A percentile compares a stretch with the other conserved stretches of the same genome.
phyloP scores from a whole-genome alignment of 2,888 invertebrate genomes.

The Ennomos fuscantarius region DNA sequence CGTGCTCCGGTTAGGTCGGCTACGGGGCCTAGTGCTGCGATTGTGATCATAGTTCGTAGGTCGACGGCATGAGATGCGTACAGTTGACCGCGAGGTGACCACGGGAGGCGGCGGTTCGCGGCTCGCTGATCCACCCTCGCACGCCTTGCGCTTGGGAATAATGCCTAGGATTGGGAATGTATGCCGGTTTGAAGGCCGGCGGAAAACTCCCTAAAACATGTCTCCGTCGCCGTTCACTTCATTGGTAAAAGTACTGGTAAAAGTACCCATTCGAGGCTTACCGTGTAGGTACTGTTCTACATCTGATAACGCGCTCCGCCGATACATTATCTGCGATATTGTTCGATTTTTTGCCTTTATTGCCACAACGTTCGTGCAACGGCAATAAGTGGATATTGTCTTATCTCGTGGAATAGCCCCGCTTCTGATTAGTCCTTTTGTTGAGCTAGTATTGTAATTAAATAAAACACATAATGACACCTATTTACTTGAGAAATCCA shows the following conservation, averaged over 20 bases:
- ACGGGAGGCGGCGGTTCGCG: conserved; percentile 38
- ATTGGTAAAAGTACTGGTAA: conserved; percentile 52
- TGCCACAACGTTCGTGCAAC: conserved; percentile 61
- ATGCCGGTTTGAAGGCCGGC: conserved; percentile 56
- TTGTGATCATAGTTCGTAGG: conserved; percentile 73
- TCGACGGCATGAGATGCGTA: conserved; percentile 65
- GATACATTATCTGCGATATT: conserved; percentile 72
- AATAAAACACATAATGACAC: conserved; percentile 14
- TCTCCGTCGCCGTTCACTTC: conserved; percentile 40
- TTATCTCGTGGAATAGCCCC: conserved; percentile 57
- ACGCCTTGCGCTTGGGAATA: conserved; percentile 54
- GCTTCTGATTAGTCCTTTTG: conserved; percentile 19
- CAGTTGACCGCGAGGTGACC: conserved; percentile 36
- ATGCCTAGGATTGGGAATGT: conserved; percentile 59
- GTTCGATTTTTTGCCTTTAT: conserved; percentile 53
- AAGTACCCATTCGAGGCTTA: conserved; percentile 43
- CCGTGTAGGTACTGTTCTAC: conserved; percentile 58
- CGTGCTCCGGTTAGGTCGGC: conserved; percentile 64
- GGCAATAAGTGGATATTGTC: conserved; percentile 60
- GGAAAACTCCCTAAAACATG: conserved; percentile 65
- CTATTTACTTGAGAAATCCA: conserved; percentile 14
- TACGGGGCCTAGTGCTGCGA: conserved; percentile 59
- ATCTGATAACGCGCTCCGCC: conserved; percentile 64
- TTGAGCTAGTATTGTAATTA: background rate
- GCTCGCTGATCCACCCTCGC: conserved; percentile 45